phyloP scores from a whole-genome alignment of 2,888 invertebrate genomes.

The Agriotes lineatus region DNA sequence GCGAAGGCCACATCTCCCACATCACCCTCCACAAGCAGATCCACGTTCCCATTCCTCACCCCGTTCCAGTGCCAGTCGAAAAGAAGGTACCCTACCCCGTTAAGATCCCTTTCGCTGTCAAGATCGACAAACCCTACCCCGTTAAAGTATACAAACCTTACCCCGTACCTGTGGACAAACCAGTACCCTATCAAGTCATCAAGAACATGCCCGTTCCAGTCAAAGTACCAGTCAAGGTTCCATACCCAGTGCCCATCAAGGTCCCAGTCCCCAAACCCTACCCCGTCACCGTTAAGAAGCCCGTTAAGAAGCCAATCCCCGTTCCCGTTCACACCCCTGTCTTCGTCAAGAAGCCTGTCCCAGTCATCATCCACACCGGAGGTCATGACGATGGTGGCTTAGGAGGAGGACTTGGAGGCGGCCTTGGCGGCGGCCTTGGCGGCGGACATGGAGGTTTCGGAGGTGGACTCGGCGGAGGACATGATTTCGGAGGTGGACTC shows the following conservation, averaged over 20 bases:
- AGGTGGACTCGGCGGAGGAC: constrained; percentile 46
- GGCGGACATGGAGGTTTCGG: constrained; percentile 33
- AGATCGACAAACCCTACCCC: constrained; percentile 67
- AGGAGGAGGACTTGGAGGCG: constrained; percentile 46
- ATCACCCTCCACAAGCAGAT: constrained; percentile 67
- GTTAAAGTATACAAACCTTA: constrained; percentile 67
- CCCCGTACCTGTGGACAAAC: constrained; percentile 68
- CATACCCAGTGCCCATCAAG: constrained; percentile 58
- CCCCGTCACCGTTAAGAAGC: constrained; percentile 66
- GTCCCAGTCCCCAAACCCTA: constrained; percentile 61
- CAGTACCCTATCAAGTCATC: constrained; percentile 69
- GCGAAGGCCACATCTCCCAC: constrained; percentile 49
- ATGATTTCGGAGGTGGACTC: constrained; percentile 10
- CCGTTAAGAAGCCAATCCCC: constrained; percentile 68
- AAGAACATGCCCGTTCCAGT: constrained; percentile 67
- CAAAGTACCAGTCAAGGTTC: constrained; percentile 64
- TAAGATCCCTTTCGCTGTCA: constrained; percentile 63
- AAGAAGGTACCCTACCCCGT: constrained; percentile 67
- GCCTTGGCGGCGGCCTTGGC: constrained; percentile 47
- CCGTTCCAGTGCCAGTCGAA: constrained; percentile 68
- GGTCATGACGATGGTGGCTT: constrained; percentile 44
- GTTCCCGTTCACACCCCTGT: constrained; percentile 68
- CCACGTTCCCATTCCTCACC: constrained; percentile 68
- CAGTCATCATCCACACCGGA: constrained; percentile 58
- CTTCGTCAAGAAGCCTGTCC: constrained; percentile 69